Percentiles rank a stretch among this genome's conserved stretches.
These are phyloP conservation scores for Platanista minor DNA, from an alignment of 2,113 vertebrate genomes.

Conservation along the genomic window DNA sequence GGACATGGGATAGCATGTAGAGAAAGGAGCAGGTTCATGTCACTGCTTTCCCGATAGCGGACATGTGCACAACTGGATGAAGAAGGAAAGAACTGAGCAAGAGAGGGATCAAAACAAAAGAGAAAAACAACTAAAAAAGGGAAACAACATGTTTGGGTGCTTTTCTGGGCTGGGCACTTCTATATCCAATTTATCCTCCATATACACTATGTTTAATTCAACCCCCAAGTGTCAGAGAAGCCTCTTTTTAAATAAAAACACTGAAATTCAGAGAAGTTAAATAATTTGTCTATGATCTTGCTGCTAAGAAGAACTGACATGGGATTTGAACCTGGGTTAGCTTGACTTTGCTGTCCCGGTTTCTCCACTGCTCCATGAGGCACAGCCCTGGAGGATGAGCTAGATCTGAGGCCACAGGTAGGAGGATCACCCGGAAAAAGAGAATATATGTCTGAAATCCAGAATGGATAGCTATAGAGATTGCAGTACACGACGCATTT, in stretches of 20 bases:
- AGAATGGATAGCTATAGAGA: not conserved
- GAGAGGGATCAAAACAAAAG: not conserved
- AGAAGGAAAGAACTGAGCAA: not conserved
- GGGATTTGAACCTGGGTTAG: not conserved
- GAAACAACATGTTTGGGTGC: not conserved
- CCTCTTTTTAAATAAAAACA: not conserved
- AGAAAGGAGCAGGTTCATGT: not conserved
- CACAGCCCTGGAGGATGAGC: not conserved
- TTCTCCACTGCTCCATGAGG: fast-evolving
- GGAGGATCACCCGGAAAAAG: not conserved
- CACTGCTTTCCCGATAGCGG: not conserved
- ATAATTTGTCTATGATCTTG: not conserved
- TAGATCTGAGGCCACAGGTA: not conserved
- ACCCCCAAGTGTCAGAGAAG: not conserved
- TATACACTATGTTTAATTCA: not conserved
- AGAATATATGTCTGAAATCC: not conserved
- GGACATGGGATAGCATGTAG: not conserved
- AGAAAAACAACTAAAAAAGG: not conserved
- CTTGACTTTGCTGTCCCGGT: not conserved
- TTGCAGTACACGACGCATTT: not conserved
- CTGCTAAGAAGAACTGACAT: not conserved
- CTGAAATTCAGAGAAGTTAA: not conserved
- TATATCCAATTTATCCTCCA: not conserved
- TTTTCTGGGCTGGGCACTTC: not conserved
- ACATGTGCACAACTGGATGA: not conserved